Conservation (phyloP, 2,113 vertebrate species). For the Phalacrocorax carbo region DNA sequence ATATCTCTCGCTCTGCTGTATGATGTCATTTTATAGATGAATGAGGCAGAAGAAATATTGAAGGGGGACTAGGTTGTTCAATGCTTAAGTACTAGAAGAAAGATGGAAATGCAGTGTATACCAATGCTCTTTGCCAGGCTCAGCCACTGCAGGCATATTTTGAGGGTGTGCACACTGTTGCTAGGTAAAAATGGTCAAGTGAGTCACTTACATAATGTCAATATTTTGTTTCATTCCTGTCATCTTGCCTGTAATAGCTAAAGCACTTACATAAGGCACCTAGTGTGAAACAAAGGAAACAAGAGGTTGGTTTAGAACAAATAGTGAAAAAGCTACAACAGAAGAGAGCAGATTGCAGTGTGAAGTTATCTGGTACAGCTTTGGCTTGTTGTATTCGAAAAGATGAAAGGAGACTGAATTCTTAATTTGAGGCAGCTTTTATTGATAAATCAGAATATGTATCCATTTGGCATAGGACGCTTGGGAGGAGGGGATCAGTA, state of each 20-base stretch:
- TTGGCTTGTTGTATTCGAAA: background rate
- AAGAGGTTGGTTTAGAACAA: background rate
- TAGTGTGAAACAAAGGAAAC: background rate
- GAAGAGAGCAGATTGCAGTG: background rate
- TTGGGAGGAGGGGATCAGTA: background rate
- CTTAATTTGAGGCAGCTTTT: background rate
- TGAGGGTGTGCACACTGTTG: background rate
- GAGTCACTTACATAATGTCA: background rate
- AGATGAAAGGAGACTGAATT: background rate
- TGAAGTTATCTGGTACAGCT: background rate
- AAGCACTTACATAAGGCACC: background rate
- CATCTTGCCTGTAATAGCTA: background rate
- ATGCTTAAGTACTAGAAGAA: background rate
- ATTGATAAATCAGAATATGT: background rate
- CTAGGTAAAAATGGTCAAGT: background rate
- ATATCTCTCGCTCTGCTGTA: background rate
- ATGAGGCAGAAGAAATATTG: background rate
- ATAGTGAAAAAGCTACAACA: background rate
- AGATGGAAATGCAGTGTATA: rapidly evolving
- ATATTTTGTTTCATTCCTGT: conserved; percentile 3
- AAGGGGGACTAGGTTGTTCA: background rate
- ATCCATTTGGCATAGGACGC: background rate
- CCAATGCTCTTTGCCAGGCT: background rate
- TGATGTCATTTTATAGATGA: background rate
- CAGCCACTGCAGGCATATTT: background rate